Base-by-base conservation (phyloP, 1,140 invertebrate genomes). In the Aphaenogaster floridana region DNA sequence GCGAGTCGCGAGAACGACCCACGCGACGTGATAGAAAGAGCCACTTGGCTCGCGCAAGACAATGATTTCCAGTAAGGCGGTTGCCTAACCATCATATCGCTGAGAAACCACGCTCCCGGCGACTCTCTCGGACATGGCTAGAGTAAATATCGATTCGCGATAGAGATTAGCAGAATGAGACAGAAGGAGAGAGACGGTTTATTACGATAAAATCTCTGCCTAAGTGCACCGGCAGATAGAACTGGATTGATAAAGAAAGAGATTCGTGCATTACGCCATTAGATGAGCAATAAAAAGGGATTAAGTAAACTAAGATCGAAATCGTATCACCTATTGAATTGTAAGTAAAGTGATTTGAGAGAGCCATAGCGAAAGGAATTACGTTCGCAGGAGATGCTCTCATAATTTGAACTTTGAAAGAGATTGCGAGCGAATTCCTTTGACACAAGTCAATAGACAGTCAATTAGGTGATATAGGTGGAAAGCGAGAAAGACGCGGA, bases 61-160 rank as follows among this genome's bases (percentile, higher is more conserved):
- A 88, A 81, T 84, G 86, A 90, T 86, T 87, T 90, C 61, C 54
- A 83, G 52, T 59, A 84, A 90, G 84, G 74, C 66, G 36, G 34
- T 89, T 84, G 86, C 86, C 84, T 71, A 90, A 86, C 78, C 81
- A 57, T 88, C 48, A 45, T 15, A 34, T n/a, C 54, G 71, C 64
- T 83, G 86, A 89, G 69, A 86, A 83, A 80, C 83, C 69, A 64
- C 61, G 61, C 71, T 78, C 79, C 69, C 52, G 28, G 4, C 48
- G 64, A 76, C 61, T 66, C 42, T 48, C 45, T 71, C 42, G 48
- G 11, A 74, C 68, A 64, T n/a, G 28, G 11, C 54, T 72, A 66
- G 57, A 78, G 34, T 57, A 48, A 86, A 48, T 21, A 71, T 64
- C 48, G 78, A 76, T 74, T 36, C n/a, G 36, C 28, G 34, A 48